A percentile compares a stretch with the other conserved stretches of the same genome.
Conservation (phyloP, 2,888 invertebrate species). For the Erebia epiphron region DNA sequence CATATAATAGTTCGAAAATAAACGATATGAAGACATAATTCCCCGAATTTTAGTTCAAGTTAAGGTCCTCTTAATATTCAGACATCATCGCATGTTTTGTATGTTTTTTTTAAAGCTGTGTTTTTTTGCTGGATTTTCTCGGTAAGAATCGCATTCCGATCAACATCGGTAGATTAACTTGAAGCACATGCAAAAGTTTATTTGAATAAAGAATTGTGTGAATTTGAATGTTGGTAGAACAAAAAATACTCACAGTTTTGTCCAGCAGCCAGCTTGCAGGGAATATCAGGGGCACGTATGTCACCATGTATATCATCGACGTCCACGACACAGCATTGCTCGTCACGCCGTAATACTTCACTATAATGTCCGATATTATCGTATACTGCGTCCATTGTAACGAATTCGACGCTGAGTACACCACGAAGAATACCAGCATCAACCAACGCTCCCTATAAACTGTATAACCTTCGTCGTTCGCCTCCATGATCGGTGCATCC, state of each 20-base stretch:
- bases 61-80: too few species aligned
- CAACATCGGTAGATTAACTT: too few species aligned
- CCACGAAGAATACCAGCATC: slow-evolving; percentile 91
- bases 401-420: slow-evolving; percentile 95
- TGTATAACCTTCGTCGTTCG: slow-evolving; percentile 61
- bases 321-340: slow-evolving; percentile 94
- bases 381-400: slow-evolving; percentile 98
- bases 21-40: too few species aligned
- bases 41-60: too few species aligned
- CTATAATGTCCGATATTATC: slow-evolving; percentile 93
- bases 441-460: slow-evolving; percentile 90
- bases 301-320: slow-evolving; percentile 98
- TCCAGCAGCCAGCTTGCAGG: slow-evolving; percentile 98
- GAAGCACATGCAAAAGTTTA: too few species aligned
- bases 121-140: too few species aligned
- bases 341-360: slow-evolving; percentile 87
- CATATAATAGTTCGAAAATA: too few species aligned
- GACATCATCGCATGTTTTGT: too few species aligned
- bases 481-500: slow-evolving; percentile 51
- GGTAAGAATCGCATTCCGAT: too few species aligned
- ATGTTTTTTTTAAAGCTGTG: too few species aligned
- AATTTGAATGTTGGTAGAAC: too few species aligned
- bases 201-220: too few species aligned
- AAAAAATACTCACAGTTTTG: slow-evolving; percentile 87
- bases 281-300: slow-evolving; percentile 98